Evolutionary conservation across 2,888 invertebrate genomes (phyloP), one percentile per base, ranked within the genome.

Genomic region (Dioctria rufipes): DNA sequence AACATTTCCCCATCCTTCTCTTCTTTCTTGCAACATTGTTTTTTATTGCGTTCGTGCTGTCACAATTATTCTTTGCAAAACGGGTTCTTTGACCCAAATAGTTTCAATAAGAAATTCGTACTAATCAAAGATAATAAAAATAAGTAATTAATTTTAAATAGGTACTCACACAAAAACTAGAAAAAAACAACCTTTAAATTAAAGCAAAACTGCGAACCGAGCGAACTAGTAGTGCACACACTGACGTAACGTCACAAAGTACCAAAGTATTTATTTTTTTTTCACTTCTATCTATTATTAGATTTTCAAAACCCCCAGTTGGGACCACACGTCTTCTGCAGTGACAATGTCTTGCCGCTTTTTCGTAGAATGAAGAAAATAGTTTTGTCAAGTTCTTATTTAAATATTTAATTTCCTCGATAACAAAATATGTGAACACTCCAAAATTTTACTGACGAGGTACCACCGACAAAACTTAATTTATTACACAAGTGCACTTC

Each of bases 71-170:
- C 39, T 37, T 77, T 37, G 37, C 40, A 49, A 63, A 63, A 49
- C 77, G 77, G 49, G 77, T 77, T 77, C 77, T 77, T 63, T 77
- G 77, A 77, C 77, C 77, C 63, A 63, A 77, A 77, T 49, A 69
- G 51, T 42, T 60, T 13, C 11, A 0, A 8, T 11, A 54, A 8
- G 3, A 54, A 54, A 3, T 4, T 54, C 11, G 54, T 11, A 43
- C 11, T 42, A 60, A 42, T 75, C 60, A 60, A 46, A 58, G 9
- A 39, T 63, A 60, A 40, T 42, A 6, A 58, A 43, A 61, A 37
- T 25, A 13, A 40, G 42, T 42, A 42, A 25, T 73, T 8, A 42
- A 25, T 25, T 25, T 25, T 71, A 54, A 58, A 25, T 49, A 46
- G n/a, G 37, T 63, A 77, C 77, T 77, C 77, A 77, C 77, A 39